Base-by-base conservation (phyloP, 2,888 invertebrate species). In the Boloria euphrosyne region DNA sequence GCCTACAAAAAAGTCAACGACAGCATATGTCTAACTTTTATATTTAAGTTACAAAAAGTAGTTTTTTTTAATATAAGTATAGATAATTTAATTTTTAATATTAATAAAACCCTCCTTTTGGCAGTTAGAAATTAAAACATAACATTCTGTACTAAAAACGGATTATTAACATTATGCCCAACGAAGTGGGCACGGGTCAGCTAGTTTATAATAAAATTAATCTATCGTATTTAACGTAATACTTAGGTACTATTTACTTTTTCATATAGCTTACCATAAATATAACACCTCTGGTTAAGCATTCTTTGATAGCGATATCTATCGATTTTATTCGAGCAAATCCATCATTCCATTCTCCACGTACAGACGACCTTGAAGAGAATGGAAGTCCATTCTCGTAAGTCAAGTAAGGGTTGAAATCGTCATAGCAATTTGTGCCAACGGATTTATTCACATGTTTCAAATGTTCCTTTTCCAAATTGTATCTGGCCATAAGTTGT, bases 341-440 rank as follows among this genome's bases (percentile, higher is more conserved):
- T 43, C 82, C 81, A 6, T 81, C 80, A 64, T 73, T 82, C 81
- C 80, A 81, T 60, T 81, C 76, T 10, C 76, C 79, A 62, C 75
- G 66, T 13, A 76, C 64, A 51, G 79, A 77, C 13, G 83, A 80
- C 75, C 89, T 83, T 18, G 78, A 78, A 27, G 91, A 86, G 69
- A 92, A 91, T 3, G 82, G 78, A n/a, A 90, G 75, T 10, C 91
- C 91, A 73, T 90, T 91, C 13, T 84, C 84, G 74, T 92, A 86
- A 47, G 82, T 73, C 44, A 92, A 76, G 73, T 85, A 82, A 3
- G 91, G 85, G 62, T 83, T 78, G 60, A 83, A 90, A 66, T 82
- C 78, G 64, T 77, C 75, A 13, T 77, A 76, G 59, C 81, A 83
- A 66, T 73, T 73, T 60, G 72, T 70, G 47, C 67, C 73, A 44